These are phyloP conservation scores for Holacanthus passer DNA, from an alignment of 2,113 vertebrate genomes.

Conservation along the genomic window DNA sequence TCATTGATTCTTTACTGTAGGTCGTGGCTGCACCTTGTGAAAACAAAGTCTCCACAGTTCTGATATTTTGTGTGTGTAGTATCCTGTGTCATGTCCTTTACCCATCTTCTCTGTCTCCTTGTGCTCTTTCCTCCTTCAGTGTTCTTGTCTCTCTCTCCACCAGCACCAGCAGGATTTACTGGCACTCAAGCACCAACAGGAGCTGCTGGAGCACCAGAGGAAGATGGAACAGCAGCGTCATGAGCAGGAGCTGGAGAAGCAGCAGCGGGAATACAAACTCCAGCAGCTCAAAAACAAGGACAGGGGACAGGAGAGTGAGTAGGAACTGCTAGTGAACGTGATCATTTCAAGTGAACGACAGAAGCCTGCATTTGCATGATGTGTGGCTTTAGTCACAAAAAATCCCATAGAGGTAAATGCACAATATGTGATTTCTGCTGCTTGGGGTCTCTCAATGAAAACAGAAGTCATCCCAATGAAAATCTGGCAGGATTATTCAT, in stretches of 20 bases:
- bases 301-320: slow-evolving; percentile 97
- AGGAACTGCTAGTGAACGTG: neutral
- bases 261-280: slow-evolving; percentile 96
- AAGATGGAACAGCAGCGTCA: slow-evolving; percentile 95
- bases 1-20: neutral
- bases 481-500: too few relatives aligned
- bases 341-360: neutral
- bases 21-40: neutral
- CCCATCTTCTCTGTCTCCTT: neutral
- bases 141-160: slow-evolving; percentile 14
- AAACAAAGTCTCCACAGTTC: neutral
- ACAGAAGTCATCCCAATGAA: too few relatives aligned
- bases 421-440: too few relatives aligned
- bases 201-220: slow-evolving; percentile 96
- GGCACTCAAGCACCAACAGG: slow-evolving; percentile 97
- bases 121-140: neutral
- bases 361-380: neutral
- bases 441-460: too few relatives aligned
- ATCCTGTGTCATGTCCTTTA: neutral
- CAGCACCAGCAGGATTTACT: slow-evolving; percentile 98
- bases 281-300: slow-evolving; percentile 97
- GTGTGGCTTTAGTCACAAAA: neutral
- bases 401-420: neutral
- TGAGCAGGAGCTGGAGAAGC: slow-evolving; percentile 96
- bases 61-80: neutral